These are phyloP conservation scores for Nothobranchius furzeri DNA, from an alignment of 2,113 vertebrate genomes.

Conservation along the genomic window DNA sequence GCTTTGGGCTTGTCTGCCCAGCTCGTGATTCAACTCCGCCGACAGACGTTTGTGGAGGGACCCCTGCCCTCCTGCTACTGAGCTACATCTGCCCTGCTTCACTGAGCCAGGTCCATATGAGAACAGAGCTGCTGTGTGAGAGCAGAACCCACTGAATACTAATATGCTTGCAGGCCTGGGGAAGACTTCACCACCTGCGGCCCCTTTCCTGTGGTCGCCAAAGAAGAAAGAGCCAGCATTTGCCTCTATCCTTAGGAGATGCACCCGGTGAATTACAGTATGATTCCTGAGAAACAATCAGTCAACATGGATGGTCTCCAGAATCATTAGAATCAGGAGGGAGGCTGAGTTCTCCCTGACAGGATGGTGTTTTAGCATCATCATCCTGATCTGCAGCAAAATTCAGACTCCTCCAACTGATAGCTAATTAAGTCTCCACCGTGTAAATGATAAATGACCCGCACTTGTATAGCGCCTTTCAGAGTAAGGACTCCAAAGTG, in stretches of 20 bases:
- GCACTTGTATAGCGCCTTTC: too few species aligned
- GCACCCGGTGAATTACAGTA: constrained; percentile 15
- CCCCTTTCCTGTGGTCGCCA: constrained; percentile 26
- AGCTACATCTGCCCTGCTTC: constrained; percentile 53
- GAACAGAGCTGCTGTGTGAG: constrained; percentile 20
- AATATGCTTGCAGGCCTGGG: constrained; percentile 28
- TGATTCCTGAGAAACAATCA: constrained; percentile 46
- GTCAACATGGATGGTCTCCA: constrained; percentile 51
- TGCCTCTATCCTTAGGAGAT: constrained; percentile 33
- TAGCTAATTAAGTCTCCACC: too few species aligned
- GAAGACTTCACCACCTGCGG: constrained; percentile 51
- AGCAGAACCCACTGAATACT: constrained; percentile 41
- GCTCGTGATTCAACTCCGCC: constrained; percentile 25
- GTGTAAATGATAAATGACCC: too few species aligned
- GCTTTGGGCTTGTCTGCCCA: constrained; percentile 29
- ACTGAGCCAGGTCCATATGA: constrained; percentile 38
- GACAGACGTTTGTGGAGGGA: constrained; percentile 46
- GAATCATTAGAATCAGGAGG: constrained; percentile 59
- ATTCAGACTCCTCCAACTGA: constrained; percentile 29
- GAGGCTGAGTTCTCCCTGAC: constrained; percentile 39
- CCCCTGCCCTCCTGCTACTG: constrained; percentile 41
- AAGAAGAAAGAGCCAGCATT: constrained; percentile 26
- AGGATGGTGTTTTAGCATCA: constrained; percentile 37
- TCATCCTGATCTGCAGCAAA: constrained; percentile 16
- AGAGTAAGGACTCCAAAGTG: too few species aligned